phyloP scores from a whole-genome alignment of 2,797 vertebrate genomes.

The Neostethus bicornis region DNA sequence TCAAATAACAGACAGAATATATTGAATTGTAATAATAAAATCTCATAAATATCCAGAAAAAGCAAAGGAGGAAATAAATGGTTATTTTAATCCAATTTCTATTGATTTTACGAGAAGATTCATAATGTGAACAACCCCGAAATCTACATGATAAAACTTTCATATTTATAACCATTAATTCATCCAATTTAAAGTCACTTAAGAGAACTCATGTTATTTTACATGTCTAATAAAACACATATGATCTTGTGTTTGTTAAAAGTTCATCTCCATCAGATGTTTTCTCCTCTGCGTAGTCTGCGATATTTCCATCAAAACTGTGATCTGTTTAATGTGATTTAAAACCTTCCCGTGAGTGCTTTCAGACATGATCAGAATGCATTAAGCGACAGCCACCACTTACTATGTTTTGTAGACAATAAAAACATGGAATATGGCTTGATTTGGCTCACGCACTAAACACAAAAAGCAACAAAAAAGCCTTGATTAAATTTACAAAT shows the following conservation, averaged over 20 bases:
- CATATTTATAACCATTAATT: not conserved
- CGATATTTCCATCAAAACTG: not conserved
- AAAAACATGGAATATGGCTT: too few relatives aligned
- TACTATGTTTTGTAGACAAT: not conserved
- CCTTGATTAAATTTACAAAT: not conserved
- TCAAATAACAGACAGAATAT: not conserved
- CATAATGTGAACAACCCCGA: too few relatives aligned
- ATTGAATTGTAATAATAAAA: not conserved
- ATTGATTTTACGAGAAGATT: not conserved
- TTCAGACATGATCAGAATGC: not conserved
- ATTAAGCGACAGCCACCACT: not conserved
- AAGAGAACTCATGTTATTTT: not conserved
- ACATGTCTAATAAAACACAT: too few relatives aligned
- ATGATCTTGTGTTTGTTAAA: too few relatives aligned
- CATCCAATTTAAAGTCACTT: conserved; percentile 1
- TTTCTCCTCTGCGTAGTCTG: not conserved
- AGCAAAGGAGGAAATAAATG: not conserved
- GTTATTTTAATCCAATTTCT: not conserved
- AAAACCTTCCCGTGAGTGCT: not conserved
- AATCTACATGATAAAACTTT: too few relatives aligned
- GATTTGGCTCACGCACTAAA: too few relatives aligned
- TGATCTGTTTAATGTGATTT: not conserved
- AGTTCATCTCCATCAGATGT: too few relatives aligned
- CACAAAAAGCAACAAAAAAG: not conserved
- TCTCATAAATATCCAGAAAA: not conserved